Evolutionary conservation across 2,888 invertebrate species (phyloP), one percentile per base, ranked within the genome.

Genomic region (Machimus atricapillus): DNA sequence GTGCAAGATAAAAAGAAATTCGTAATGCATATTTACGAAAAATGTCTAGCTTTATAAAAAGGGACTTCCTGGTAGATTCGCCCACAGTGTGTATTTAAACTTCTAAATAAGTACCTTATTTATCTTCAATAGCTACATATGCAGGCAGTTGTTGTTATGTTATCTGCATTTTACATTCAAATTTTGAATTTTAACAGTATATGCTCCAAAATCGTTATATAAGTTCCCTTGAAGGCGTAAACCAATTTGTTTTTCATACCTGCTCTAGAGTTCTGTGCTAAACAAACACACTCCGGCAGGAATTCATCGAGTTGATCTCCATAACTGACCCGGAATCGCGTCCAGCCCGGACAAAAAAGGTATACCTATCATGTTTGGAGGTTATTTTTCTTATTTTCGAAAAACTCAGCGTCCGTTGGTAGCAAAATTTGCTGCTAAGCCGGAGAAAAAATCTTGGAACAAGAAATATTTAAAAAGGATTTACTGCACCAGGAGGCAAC

Each of bases 391-490:
- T 56, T 66, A 1, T 8, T 12, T 27, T 52, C 14, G 23, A 8
- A 78, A 43, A 78, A 78, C 12, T 23, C 78, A 9, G 8, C 27
- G 7, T 23, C 27, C 46, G 40, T 14, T 2, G 56, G 56, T 56
- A 46, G 52, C 34, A 81, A 81, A 81, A 81, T 81, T 27, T 52
- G 23, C n/a, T 14, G 16, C 9, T 81, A 16, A 43, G 6, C 56
- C 56, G 14, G 52, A 34, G 52, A 46, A 81, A 52, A 81, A 46
- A 81, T 27, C 81, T 81, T 27, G 56, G 31, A 81, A 56, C 31
- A 81, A 81, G 81, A 81, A 81, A 81, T 81, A 52, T 81, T 81
- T 81, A 81, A 81, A 81, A 81, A 31, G 81, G 81, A 81, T 81
- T 81, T 81, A 81, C 81, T 52, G 52, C 34, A 81, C 66, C 14